Conservation (phyloP, 2,113 vertebrate species). For the Scopus umbretta region DNA sequence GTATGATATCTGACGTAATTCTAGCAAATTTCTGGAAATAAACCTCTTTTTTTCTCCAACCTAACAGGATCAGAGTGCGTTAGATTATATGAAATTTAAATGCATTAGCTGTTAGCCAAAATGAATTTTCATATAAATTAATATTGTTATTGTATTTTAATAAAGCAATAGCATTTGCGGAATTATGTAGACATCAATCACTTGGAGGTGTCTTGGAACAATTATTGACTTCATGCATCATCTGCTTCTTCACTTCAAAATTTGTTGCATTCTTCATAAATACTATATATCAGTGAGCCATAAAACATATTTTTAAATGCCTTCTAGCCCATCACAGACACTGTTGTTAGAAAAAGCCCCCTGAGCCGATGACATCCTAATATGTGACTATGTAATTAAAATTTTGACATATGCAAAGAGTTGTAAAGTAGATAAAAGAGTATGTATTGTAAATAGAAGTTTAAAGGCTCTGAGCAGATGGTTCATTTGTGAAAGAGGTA, state of each 20-base stretch:
- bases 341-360: background rate
- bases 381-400: constrained; percentile 53
- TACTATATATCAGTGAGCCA: background rate
- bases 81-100: constrained; percentile 54
- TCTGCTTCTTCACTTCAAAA: constrained; percentile 46
- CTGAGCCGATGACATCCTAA: constrained; percentile 36
- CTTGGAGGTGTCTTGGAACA: constrained; percentile 35
- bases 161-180: constrained; percentile 52
- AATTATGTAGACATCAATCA: constrained; percentile 47
- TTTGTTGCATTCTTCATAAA: constrained; percentile 48
- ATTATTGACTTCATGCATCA: constrained; percentile 62
- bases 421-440: constrained; percentile 57
- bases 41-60: background rate
- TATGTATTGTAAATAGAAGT: constrained; percentile 54
- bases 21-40: background rate
- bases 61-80: background rate
- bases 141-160: constrained; percentile 60
- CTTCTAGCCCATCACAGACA: background rate
- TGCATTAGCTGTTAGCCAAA: constrained; percentile 39
- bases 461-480: constrained; percentile 72
- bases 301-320: constrained; percentile 20
- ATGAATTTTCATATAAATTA: constrained; percentile 63
- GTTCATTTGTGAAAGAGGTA: constrained; percentile 55
- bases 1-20: background rate
- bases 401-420: constrained; percentile 66